Conservation (phyloP, 2,888 invertebrate genomes). For the Pristionchus mayeri region DNA sequence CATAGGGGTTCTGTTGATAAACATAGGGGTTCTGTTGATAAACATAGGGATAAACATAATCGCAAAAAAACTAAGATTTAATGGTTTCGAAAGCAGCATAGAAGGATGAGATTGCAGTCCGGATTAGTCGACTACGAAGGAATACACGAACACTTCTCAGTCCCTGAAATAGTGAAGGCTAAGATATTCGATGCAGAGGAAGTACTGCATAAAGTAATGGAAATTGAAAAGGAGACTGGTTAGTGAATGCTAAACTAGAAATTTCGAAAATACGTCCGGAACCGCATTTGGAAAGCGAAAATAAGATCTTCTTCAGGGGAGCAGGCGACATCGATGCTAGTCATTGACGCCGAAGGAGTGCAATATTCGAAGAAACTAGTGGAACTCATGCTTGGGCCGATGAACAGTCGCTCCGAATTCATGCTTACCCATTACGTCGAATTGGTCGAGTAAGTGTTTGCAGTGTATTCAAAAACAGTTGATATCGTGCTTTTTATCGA, state of each 20-base stretch:
- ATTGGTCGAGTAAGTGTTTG: conserved; percentile 63
- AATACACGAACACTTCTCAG: conserved; percentile 66
- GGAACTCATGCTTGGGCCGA: conserved; percentile 54
- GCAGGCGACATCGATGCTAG: conserved; percentile 71
- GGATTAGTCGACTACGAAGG: conserved; percentile 70
- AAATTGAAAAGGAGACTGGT: conserved; percentile 68
- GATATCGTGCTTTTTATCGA: not conserved
- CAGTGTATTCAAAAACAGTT: too few species aligned
- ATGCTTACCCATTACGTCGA: conserved; percentile 74
- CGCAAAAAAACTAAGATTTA: not conserved
- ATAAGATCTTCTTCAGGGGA: conserved; percentile 54
- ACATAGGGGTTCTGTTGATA: too few species aligned
- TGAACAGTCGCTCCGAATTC: conserved; percentile 68
- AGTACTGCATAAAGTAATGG: conserved; percentile 66
- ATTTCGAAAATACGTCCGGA: not conserved
- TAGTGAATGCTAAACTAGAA: not conserved
- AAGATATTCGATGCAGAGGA: conserved; percentile 62
- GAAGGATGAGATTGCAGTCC: too few species aligned
- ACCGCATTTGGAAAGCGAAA: not conserved
- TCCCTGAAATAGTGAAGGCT: conserved; percentile 56
- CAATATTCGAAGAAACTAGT: conserved; percentile 37
- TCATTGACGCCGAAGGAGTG: conserved; percentile 63
- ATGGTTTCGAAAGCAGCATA: too few species aligned
- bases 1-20: too few species aligned
- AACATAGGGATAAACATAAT: not conserved